phyloP scores from a whole-genome alignment of 2,888 invertebrate species.

The Drosophila subquinaria region DNA sequence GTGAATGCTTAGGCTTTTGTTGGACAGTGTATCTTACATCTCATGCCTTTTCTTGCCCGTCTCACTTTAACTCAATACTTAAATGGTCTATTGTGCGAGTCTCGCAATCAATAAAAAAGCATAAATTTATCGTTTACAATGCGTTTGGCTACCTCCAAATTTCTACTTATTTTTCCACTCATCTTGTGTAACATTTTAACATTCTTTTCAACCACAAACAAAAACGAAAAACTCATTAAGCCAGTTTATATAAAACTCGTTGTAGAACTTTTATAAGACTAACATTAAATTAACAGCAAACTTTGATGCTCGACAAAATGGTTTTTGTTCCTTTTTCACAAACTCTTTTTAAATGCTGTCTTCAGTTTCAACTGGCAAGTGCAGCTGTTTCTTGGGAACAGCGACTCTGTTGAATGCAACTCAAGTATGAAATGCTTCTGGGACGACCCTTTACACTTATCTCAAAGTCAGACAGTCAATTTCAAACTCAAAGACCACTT shows the following conservation, averaged over 20 bases:
- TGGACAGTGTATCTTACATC: not conserved
- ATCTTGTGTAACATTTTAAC: slow-evolving; percentile 24
- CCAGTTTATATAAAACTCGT: slow-evolving; percentile 76
- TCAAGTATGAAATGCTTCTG: slow-evolving; percentile 56
- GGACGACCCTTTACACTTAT: slow-evolving; percentile 29
- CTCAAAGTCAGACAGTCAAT: slow-evolving; percentile 73
- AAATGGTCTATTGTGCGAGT: slow-evolving; percentile 23
- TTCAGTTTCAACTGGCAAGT: slow-evolving; percentile 36
- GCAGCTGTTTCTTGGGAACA: not conserved
- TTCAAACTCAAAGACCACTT: slow-evolving; percentile 43
- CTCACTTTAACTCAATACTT: slow-evolving; percentile 23
- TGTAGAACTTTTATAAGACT: slow-evolving; percentile 65
- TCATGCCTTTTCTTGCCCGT: not conserved
- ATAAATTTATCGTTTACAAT: slow-evolving; percentile 49
- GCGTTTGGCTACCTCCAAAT: slow-evolving; percentile 11
- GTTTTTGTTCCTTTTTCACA: slow-evolving; percentile 43
- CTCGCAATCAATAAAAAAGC: slow-evolving; percentile 21
- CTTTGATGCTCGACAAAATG: slow-evolving; percentile 46
- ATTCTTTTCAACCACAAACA: slow-evolving; percentile 38
- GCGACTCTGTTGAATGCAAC: slow-evolving; percentile 46
- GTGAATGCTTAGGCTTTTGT: slow-evolving; percentile 29
- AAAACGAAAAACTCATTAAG: slow-evolving; percentile 71
- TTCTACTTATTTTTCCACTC: not conserved
- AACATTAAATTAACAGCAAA: slow-evolving; percentile 78
- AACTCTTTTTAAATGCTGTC: slow-evolving; percentile 28